Conservation (phyloP, 2,113 vertebrate species). For the human (Homo sapiens) region DNA sequence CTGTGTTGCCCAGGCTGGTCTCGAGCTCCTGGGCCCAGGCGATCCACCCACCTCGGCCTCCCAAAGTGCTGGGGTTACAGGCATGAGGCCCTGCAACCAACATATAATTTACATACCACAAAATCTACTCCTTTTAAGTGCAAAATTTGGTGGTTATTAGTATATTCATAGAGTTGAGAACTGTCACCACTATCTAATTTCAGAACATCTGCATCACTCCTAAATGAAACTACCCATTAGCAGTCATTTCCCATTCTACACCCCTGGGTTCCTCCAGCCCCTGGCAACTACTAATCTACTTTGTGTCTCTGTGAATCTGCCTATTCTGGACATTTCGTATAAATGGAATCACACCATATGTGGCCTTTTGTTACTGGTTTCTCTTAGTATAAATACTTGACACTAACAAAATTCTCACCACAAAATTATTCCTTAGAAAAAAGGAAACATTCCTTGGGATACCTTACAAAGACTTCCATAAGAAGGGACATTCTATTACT, state of each 20-base stretch:
- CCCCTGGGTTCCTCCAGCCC: neutral
- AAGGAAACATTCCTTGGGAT: neutral
- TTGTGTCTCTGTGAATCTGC: neutral
- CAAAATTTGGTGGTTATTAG: neutral
- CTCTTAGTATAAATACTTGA: neutral
- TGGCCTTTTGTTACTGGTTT: neutral
- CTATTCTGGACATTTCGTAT: conserved; percentile 2
- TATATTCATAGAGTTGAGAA: neutral
- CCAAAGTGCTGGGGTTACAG: too few species aligned
- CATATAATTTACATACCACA: neutral
- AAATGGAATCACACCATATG: neutral
- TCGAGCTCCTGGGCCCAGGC: too few species aligned
- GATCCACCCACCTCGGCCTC: too few species aligned
- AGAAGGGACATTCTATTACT: neutral
- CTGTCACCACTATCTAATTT: neutral
- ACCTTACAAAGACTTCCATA: conserved; percentile 19
- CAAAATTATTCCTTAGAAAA: conserved; percentile 7
- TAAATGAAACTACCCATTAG: neutral
- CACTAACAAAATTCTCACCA: neutral
- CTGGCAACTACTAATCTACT: neutral
- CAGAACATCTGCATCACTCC: neutral
- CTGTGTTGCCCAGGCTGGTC: too few species aligned
- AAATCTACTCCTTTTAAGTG: neutral
- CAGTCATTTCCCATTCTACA: neutral
- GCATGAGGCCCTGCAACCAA: too few species aligned